Conservation (phyloP, 2,797 vertebrate species). For the Morus bassanus region DNA sequence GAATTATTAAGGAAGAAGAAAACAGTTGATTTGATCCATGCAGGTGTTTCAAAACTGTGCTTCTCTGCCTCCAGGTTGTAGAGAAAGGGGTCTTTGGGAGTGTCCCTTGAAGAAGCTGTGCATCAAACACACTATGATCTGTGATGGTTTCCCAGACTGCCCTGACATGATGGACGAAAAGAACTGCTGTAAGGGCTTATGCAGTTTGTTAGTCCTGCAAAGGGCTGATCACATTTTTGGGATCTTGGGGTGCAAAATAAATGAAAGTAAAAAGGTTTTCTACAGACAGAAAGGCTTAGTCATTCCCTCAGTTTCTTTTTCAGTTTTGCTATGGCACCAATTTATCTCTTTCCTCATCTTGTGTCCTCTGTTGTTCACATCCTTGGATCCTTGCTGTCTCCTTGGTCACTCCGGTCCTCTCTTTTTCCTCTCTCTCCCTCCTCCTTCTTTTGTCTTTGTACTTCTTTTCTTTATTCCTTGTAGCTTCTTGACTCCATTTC, state of each 20-base stretch:
- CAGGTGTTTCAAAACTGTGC: not conserved
- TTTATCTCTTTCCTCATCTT: not conserved
- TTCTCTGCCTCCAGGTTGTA: slow-evolving; percentile 81
- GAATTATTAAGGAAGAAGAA: not conserved
- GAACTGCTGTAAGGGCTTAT: slow-evolving; percentile 88
- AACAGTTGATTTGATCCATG: not conserved
- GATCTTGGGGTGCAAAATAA: not conserved
- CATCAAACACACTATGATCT: slow-evolving; percentile 87
- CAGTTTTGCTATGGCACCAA: not conserved
- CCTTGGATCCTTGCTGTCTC: not conserved
- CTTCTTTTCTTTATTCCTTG: not conserved
- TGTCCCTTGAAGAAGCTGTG: slow-evolving; percentile 87
- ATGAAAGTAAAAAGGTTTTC: not conserved
- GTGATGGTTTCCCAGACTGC: slow-evolving; percentile 95
- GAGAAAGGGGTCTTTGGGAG: slow-evolving; percentile 91
- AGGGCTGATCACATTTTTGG: not conserved
- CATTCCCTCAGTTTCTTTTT: not conserved
- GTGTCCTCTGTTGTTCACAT: not conserved
- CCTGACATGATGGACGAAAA: slow-evolving; percentile 87
- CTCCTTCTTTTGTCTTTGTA: not conserved
- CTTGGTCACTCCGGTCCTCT: not conserved
- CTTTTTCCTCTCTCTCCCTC: not conserved
- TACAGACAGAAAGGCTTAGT: not conserved
- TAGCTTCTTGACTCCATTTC: not conserved
- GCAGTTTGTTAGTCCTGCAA: not conserved